Conservation (phyloP, 2,888 invertebrate genomes). For the Nomada lathburiana region DNA sequence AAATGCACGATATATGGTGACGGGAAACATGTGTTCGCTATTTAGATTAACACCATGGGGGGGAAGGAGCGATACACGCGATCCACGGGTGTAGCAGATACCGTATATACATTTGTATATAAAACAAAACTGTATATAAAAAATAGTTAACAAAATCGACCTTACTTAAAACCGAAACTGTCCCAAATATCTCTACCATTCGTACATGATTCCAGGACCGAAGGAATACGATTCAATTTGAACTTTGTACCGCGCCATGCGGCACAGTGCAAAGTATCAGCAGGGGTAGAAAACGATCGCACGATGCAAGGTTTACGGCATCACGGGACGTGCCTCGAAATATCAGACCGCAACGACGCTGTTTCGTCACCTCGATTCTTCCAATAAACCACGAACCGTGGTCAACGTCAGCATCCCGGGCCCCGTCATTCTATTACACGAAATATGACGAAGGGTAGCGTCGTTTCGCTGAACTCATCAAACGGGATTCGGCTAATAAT, state of each 20-base stretch:
- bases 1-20: no score
- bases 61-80: no score
- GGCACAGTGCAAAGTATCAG: background rate
- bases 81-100: no score
- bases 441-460: conserved; percentile 14
- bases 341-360: background rate
- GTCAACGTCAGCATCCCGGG: background rate
- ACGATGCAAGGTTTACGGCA: background rate
- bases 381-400: background rate
- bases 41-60: no score
- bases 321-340: background rate
- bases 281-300: background rate
- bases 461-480: conserved; percentile 31
- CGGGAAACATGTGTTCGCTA: no score
- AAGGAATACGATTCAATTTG: background rate
- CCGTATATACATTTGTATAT: no score
- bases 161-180: no score
- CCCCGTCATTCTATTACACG: conserved; percentile 15
- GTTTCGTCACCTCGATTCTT: background rate
- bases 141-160: no score
- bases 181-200: no score
- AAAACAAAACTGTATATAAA: no score
- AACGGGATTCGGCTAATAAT: conserved; percentile 51
- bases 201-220: background rate
- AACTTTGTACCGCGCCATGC: background rate